Conservation (phyloP, 2,113 vertebrate genomes). For the Morone saxatilis region DNA sequence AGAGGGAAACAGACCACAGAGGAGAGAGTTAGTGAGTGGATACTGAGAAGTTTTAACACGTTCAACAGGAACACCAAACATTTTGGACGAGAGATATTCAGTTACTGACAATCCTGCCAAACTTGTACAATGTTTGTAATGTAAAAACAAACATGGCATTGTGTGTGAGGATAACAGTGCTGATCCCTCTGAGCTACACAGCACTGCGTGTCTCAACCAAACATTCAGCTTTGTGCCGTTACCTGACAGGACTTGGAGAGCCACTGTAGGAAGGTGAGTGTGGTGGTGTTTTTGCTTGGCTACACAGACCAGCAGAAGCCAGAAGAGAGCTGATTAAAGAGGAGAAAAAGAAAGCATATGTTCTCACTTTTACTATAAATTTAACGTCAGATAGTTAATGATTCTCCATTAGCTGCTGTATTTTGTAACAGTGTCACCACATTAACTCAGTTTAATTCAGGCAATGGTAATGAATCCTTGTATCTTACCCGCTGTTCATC, state of each 20-base stretch:
- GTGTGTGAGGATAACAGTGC: not conserved
- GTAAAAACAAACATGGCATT: not conserved
- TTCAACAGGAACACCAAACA: slow-evolving; percentile 10
- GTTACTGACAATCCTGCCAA: not conserved
- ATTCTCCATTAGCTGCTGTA: not conserved
- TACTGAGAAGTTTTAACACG: not conserved
- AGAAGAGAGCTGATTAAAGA: slow-evolving; percentile 88
- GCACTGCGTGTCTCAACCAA: not conserved
- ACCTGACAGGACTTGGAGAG: slow-evolving; percentile 91
- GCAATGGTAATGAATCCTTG: not conserved
- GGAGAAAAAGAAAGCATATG: not conserved
- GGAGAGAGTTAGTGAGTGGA: not conserved
- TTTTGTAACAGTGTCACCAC: slow-evolving; percentile 13
- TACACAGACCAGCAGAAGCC: slow-evolving; percentile 90
- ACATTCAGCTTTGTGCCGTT: slow-evolving; percentile 48
- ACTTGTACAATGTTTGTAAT: not conserved
- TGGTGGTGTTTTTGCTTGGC: slow-evolving; percentile 89
- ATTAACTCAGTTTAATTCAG: slow-evolving; percentile 18
- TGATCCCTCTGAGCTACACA: not conserved
- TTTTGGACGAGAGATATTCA: not conserved
- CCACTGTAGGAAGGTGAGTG: slow-evolving; percentile 91
- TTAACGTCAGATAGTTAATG: not conserved
- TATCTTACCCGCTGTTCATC: slow-evolving; percentile 93
- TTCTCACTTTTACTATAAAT: not conserved
- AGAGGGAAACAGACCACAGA: slow-evolving; percentile 29